Base-by-base conservation (phyloP, 2,113 vertebrate species). In the Eolophus roseicapilla region DNA sequence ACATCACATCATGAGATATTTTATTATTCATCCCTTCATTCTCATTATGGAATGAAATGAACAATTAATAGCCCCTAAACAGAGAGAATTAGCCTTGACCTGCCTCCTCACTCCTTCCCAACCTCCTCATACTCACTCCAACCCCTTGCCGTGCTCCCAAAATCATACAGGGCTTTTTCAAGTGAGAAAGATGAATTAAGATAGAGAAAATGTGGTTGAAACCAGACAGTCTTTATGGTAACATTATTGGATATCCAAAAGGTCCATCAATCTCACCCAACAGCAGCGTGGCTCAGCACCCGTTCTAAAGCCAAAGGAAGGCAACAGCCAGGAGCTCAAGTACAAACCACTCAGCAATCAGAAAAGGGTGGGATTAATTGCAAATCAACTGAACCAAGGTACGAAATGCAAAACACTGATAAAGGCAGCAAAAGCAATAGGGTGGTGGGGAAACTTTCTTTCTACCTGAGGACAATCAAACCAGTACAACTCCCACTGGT, bases 21-120 rank as follows among this genome's bases (percentile, higher is more conserved):
- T 55, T 37, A 92, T 64, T 76, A 88, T 91, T 57, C 86, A 43
- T 62, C 69, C 41, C 31, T 67, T 60, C 75, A 17, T 73, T 83
- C n/a, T 63, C 64, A 52, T 88, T 21, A n/a, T 5, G 43, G 74
- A 75, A 77, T 70, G 29, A 93, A 86, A 83, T 9, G 68, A 75
- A 70, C 85, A 95, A 94, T 93, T 92, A 95, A 86, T 60, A 64
- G 79, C 39, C 63, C 78, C 94, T 74, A 94, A 95, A 81, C 71
- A 92, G 76, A 5, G 10, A 67, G 76, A 93, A 92, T 96, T 60
- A 86, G 82, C 82, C 76, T 74, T 67, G 90, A 93, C 71, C 81
- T 37, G 68, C 62, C 81, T 79, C 91, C 70, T 47, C 20, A 29
- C 74, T 82, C 75, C 28, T 50, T 75, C 24, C 70, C 70, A 62